Conservation (phyloP, 2,888 invertebrate genomes). For the Seira musarum region DNA sequence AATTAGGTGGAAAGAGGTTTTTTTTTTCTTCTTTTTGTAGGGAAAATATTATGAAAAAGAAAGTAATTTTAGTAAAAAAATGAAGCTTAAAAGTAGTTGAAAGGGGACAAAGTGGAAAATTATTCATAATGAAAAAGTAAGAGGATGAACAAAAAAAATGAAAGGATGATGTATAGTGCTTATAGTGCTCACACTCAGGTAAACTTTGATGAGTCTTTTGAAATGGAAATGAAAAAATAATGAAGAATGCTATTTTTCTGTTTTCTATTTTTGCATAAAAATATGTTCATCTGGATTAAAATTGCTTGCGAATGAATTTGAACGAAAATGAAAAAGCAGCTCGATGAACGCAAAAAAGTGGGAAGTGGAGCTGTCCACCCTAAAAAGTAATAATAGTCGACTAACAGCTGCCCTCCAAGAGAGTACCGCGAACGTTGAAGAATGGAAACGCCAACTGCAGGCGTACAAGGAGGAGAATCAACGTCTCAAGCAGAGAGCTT, state of each 20-base stretch:
- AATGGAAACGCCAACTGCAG: slow-evolving; percentile 78
- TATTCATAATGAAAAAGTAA: neutral
- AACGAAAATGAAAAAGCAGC: slow-evolving; percentile 74
- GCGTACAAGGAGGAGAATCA: slow-evolving; percentile 87
- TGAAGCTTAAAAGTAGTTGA: slow-evolving; percentile 4
- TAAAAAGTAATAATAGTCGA: slow-evolving; percentile 95
- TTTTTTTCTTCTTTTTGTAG: neutral
- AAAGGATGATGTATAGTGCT: too few species aligned
- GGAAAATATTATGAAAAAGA: slow-evolving; percentile 2
- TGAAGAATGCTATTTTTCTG: slow-evolving; percentile 10
- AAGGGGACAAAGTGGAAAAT: slow-evolving; percentile 15
- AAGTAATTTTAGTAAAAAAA: neutral
- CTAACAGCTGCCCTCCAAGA: slow-evolving; percentile 95
- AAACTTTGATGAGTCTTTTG: neutral
- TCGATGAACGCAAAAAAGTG: slow-evolving; percentile 98
- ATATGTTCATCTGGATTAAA: neutral
- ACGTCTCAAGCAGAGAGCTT: slow-evolving; percentile 77
- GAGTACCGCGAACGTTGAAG: slow-evolving; percentile 97
- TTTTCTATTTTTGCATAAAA: neutral
- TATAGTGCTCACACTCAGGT: neutral
- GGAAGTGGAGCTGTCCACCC: slow-evolving; percentile 95
- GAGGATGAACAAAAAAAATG: neutral
- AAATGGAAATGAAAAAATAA: neutral
- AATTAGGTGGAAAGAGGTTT: neutral
- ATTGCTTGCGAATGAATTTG: too few species aligned